Conservation (phyloP, 2,888 invertebrate species). For the Serrognathus titanus region DNA sequence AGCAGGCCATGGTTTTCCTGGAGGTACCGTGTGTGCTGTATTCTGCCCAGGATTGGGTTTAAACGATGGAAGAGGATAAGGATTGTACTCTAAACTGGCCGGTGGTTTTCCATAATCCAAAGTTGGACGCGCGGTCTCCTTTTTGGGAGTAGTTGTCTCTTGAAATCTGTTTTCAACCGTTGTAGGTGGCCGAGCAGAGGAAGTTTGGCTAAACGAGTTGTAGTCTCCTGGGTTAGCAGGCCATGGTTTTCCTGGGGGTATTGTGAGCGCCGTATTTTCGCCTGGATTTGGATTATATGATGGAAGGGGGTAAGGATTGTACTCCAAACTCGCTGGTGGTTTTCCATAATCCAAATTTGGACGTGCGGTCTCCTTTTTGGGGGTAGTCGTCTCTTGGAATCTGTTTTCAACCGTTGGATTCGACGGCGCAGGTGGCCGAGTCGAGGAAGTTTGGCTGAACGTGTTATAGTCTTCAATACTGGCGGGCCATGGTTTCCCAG, state of each 20-base stretch:
- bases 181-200: neutral
- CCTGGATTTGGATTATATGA: conserved; percentile 15
- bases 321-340: conserved; percentile 16
- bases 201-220: conserved; percentile 17
- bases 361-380: neutral
- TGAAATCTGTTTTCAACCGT: neutral
- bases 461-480: conserved; percentile 1
- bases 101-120: too few species aligned
- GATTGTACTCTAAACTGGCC: too few species aligned
- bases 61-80: too few species aligned
- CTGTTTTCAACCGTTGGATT: neutral
- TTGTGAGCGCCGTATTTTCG: conserved; percentile 9
- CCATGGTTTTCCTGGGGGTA: conserved; percentile 25
- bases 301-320: conserved; percentile 18
- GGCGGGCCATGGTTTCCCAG: conserved; percentile 13
- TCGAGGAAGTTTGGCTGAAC: neutral
- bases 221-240: conserved; percentile 24
- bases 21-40: conserved; percentile 13
- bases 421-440: neutral
- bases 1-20: conserved; percentile 23
- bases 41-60: conserved; percentile 5
- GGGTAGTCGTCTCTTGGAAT: neutral
- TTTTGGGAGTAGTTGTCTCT: neutral
- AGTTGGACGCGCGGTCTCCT: neutral
- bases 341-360: neutral